Percentiles rank a stretch among this genome's conserved stretches.
Conservation (phyloP, 1,140 invertebrate species). For the Cryptotermes secundus region DNA sequence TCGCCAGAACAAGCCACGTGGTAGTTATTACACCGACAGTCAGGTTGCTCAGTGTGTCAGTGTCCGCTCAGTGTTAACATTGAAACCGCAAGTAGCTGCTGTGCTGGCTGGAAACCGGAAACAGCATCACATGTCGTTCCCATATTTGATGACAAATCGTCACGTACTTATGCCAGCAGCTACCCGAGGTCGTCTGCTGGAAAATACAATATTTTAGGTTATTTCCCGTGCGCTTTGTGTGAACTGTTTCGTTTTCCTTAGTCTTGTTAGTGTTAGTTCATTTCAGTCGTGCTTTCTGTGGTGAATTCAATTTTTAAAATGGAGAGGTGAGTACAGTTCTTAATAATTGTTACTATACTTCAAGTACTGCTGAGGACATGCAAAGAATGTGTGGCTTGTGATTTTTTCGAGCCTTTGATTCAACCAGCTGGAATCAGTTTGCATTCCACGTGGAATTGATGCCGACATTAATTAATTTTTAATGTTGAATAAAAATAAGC, state of each 20-base stretch:
- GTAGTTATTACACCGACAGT: neutral
- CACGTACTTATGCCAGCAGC: neutral
- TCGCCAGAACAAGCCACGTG: conserved; percentile 4
- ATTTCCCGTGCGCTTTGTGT: neutral
- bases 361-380: neutral
- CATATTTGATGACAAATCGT: neutral
- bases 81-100: neutral
- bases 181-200: neutral
- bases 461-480: no score
- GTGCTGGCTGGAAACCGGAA: neutral
- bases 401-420: neutral
- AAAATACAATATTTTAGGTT: neutral
- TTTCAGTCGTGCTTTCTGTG: neutral
- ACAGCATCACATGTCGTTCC: neutral
- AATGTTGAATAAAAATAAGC: no score
- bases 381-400: neutral
- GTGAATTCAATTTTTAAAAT: neutral
- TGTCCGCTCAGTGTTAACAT: no score
- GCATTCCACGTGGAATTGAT: neutral
- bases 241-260: neutral
- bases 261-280: neutral
- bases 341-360: neutral
- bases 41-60: neutral
- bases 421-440: neutral
- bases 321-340: neutral